Percentiles rank a stretch among this genome's conserved stretches.
Conservation (phyloP, 2,113 vertebrate genomes). For the Xiphorhynchus elegans region DNA sequence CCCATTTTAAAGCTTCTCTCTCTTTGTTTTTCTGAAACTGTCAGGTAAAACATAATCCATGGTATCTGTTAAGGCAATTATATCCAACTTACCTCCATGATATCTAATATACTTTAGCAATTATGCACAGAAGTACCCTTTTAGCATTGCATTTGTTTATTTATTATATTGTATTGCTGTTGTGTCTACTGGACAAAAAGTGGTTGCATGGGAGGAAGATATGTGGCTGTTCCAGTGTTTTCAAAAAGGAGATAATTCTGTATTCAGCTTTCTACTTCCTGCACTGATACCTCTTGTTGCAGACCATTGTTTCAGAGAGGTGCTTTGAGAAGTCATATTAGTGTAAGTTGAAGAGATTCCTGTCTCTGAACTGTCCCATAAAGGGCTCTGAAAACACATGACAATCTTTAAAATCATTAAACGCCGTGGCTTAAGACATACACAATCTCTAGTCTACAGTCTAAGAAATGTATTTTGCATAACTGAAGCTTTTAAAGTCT, state of each 20-base stretch:
- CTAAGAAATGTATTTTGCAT: not conserved
- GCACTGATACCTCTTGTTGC: not conserved
- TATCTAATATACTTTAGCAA: not conserved
- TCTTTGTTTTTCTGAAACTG: not conserved
- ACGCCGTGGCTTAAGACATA: not conserved
- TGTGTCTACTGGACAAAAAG: not conserved
- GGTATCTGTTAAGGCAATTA: not conserved
- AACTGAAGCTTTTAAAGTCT: not conserved
- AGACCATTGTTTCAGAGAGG: not conserved
- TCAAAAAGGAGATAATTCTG: not conserved
- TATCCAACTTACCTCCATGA: not conserved
- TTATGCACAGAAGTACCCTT: not conserved
- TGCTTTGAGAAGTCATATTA: not conserved
- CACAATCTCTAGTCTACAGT: not conserved
- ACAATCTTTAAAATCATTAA: constrained; percentile 9
- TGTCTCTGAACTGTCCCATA: not conserved
- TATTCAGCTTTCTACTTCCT: not conserved
- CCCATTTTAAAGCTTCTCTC: not conserved
- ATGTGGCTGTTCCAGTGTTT: not conserved
- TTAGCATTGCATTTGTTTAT: not conserved
- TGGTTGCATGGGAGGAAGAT: not conserved
- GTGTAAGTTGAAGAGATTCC: not conserved
- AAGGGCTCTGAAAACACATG: not conserved
- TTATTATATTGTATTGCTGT: not conserved
- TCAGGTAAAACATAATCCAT: constrained; percentile 3